Conservation (phyloP, 1,140 invertebrate species). For the Drosophila seguyi region DNA sequence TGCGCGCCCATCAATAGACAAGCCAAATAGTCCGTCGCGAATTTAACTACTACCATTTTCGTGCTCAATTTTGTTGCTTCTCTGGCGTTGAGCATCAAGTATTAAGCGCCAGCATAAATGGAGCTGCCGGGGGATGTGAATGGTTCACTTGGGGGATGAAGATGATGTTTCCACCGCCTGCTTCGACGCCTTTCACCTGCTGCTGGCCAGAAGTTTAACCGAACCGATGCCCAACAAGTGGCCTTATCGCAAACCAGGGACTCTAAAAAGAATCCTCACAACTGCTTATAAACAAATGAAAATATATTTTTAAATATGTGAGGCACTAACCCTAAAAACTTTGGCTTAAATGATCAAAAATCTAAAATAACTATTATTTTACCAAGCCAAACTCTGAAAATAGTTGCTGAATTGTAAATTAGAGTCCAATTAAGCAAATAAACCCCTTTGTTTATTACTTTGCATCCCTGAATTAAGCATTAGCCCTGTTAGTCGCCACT, state of each 20-base stretch:
- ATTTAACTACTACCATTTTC: constrained; percentile 77
- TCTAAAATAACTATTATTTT: neutral
- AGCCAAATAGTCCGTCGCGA: constrained; percentile 78
- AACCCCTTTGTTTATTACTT: neutral
- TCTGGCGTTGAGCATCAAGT: constrained; percentile 36
- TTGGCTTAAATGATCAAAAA: neutral
- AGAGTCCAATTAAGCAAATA: neutral
- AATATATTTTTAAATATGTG: neutral
- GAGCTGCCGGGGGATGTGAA: constrained; percentile 4
- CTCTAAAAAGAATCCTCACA: neutral
- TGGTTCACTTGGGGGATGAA: constrained; percentile 36
- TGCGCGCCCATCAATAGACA: constrained; percentile 80
- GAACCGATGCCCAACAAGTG: constrained; percentile 38
- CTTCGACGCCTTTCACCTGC: constrained; percentile 33
- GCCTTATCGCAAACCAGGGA: constrained; percentile 1
- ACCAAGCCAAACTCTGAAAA: neutral
- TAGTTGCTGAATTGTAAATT: neutral
- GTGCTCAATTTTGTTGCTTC: constrained; percentile 54
- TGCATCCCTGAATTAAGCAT: constrained; percentile 7
- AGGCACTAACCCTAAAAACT: neutral
- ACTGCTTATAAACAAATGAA: neutral
- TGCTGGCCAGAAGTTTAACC: neutral
- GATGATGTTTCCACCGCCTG: constrained; percentile 8
- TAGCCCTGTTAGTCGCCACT: neutral
- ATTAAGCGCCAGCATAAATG: constrained; percentile 32